A percentile compares a stretch with the other conserved stretches of the same genome.
phyloP scores from a whole-genome alignment of 2,888 invertebrate species.

The Protophormia terraenovae region DNA sequence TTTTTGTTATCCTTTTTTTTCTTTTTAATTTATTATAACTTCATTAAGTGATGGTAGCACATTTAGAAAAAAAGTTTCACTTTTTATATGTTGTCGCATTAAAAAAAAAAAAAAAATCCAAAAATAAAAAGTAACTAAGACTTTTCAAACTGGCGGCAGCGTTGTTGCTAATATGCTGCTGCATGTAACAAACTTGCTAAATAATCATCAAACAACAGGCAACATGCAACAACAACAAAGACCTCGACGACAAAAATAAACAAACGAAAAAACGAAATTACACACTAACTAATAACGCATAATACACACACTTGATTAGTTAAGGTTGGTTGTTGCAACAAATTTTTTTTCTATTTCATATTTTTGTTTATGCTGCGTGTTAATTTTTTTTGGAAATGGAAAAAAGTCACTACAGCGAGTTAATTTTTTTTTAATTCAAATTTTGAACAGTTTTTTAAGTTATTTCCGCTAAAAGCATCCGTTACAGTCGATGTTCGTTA shows the following conservation, averaged over 20 bases:
- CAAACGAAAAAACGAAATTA: slow-evolving; percentile 20
- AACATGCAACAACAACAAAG: slow-evolving; percentile 52
- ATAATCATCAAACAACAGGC: slow-evolving; percentile 56
- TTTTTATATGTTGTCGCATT: slow-evolving; percentile 67
- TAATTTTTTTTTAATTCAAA: slow-evolving; percentile 1
- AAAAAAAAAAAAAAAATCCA: slow-evolving; percentile 43
- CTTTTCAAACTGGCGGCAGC: slow-evolving; percentile 42
- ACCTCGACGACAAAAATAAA: too few relatives aligned
- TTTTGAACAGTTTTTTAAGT: slow-evolving; percentile 34
- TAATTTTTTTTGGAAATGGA: not conserved
- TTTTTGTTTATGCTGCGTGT: not conserved
- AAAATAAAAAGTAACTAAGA: slow-evolving; percentile 36
- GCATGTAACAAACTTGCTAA: slow-evolving; percentile 64
- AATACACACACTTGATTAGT: slow-evolving; percentile 58
- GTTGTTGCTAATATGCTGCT: slow-evolving; percentile 53
- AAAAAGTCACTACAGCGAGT: not conserved
- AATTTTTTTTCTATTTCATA: slow-evolving; percentile 3
- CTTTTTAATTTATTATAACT: not conserved
- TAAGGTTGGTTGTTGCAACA: slow-evolving; percentile 40
- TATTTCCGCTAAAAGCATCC: slow-evolving; percentile 74
- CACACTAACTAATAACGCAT: slow-evolving; percentile 8
- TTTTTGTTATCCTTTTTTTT: slow-evolving; percentile 24
- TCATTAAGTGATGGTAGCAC: slow-evolving; percentile 14
- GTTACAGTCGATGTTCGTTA: slow-evolving; percentile 78
- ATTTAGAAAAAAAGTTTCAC: slow-evolving; percentile 60